Percentiles rank a stretch among this genome's conserved stretches.
Conservation (phyloP, 2,888 invertebrate genomes). For the Argyresthia albistria region DNA sequence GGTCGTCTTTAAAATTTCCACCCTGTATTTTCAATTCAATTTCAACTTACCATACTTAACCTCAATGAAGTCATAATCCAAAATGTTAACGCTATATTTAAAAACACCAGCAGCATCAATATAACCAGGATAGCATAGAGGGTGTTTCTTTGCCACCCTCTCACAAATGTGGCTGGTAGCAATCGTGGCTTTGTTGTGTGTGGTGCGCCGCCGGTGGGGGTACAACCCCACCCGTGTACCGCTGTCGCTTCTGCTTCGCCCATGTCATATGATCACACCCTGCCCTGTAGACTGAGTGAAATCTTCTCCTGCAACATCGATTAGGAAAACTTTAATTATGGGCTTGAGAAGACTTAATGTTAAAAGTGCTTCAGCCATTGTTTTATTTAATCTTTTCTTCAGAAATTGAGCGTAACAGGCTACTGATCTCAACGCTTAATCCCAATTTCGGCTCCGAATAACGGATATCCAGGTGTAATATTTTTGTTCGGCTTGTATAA, state of each 20-base stretch:
- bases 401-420: not conserved
- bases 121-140: slow-evolving; percentile 89
- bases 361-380: not conserved
- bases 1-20: too few relatives aligned
- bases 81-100: slow-evolving; percentile 94
- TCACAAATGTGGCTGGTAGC: slow-evolving; percentile 31
- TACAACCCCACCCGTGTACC: slow-evolving; percentile 57
- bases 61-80: slow-evolving; percentile 97
- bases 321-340: slow-evolving; percentile 27
- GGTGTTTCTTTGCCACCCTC: slow-evolving; percentile 94
- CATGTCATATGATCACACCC: slow-evolving; percentile 22
- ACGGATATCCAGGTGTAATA: not conserved
- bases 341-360: slow-evolving; percentile 12
- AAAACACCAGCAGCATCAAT: slow-evolving; percentile 88
- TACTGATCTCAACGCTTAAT: too few relatives aligned
- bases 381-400: not conserved
- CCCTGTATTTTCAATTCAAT: too few relatives aligned
- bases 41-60: slow-evolving; percentile 86
- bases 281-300: slow-evolving; percentile 15
- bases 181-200: slow-evolving; percentile 27
- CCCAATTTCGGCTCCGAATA: not conserved
- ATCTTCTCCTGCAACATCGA: slow-evolving; percentile 33
- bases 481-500: slow-evolving; percentile 16
- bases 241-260: slow-evolving; percentile 29
- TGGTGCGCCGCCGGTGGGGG: slow-evolving; percentile 50